Percentiles rank a stretch among this genome's conserved stretches.
phyloP scores from a whole-genome alignment of 2,888 invertebrate species.

The Exocentrus adspersus region DNA sequence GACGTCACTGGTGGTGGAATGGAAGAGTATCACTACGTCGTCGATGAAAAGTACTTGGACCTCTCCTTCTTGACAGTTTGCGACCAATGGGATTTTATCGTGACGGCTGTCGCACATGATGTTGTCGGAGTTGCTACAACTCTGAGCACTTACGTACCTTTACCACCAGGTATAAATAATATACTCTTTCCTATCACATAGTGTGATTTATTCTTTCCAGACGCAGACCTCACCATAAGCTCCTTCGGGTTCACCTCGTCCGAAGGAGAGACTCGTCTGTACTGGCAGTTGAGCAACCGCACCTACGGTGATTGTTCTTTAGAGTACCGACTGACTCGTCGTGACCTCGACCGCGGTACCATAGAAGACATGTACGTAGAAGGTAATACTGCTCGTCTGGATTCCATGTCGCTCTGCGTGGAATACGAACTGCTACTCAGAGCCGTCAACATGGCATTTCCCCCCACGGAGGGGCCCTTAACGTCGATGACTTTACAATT shows the following conservation, averaged over 20 bases:
- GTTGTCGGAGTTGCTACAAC: too few relatives aligned
- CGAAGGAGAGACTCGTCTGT: background rate
- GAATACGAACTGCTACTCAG: background rate
- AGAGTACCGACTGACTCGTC: background rate
- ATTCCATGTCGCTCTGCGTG: background rate
- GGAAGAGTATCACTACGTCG: too few relatives aligned
- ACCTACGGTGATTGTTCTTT: background rate
- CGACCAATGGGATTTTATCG: too few relatives aligned
- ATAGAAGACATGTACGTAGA: background rate
- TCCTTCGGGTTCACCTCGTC: background rate
- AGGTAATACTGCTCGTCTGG: background rate
- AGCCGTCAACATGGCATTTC: background rate
- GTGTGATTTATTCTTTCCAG: too few relatives aligned
- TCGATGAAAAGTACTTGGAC: too few relatives aligned
- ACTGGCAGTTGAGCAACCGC: background rate
- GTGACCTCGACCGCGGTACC: background rate
- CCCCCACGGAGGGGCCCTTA: background rate
- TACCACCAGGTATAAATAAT: too few relatives aligned
- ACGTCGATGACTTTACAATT: background rate
- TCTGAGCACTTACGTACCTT: too few relatives aligned
- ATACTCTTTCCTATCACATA: too few relatives aligned
- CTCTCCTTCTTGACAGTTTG: too few relatives aligned
- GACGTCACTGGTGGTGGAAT: too few relatives aligned
- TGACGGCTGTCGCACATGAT: too few relatives aligned
- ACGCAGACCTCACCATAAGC: background rate